Conservation (phyloP, 30 jellyfish, hydroid and myxozoan species). For the Aurelia coerulea region DNA sequence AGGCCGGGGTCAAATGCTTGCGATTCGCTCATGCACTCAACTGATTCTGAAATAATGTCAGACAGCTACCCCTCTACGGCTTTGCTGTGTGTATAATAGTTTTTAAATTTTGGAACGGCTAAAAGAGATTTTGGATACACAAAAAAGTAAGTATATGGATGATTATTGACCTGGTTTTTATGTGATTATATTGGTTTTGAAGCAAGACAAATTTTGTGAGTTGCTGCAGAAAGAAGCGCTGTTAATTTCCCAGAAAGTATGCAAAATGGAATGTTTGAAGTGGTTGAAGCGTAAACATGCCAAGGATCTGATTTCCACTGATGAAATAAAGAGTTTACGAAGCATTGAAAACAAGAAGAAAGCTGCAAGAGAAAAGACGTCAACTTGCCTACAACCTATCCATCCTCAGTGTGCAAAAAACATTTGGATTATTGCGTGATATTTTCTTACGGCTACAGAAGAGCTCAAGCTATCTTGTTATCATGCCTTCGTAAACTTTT, state of each 20-base stretch:
- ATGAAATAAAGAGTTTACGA: conserved; percentile 1
- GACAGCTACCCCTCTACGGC: conserved; percentile 54
- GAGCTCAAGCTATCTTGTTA: background rate
- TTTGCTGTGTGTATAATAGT: conserved; percentile 27
- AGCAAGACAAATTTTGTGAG: too few species aligned
- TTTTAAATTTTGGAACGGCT: conserved; percentile 45
- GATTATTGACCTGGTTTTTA: background rate
- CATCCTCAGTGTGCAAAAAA: too few species aligned
- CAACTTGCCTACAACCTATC: too few species aligned
- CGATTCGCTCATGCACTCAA: conserved; percentile 72
- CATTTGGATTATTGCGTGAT: too few species aligned
- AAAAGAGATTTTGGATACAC: conserved; percentile 6
- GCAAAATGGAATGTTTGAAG: background rate
- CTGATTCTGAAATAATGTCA: conserved; percentile 59
- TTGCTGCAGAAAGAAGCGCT: too few species aligned
- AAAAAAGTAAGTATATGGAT: conserved; percentile 25
- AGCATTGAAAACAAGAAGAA: background rate
- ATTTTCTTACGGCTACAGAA: too few species aligned
- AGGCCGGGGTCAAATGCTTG: conserved; percentile 75
- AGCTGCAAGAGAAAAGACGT: background rate
- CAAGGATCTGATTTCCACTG: too few species aligned
- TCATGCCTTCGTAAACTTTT: conserved; percentile 1
- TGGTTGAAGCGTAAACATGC: too few species aligned
- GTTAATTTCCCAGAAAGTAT: background rate
- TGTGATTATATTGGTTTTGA: background rate